Evolutionary conservation across 2,113 vertebrate species (phyloP).

Genomic region (Cottus gobio): DNA sequence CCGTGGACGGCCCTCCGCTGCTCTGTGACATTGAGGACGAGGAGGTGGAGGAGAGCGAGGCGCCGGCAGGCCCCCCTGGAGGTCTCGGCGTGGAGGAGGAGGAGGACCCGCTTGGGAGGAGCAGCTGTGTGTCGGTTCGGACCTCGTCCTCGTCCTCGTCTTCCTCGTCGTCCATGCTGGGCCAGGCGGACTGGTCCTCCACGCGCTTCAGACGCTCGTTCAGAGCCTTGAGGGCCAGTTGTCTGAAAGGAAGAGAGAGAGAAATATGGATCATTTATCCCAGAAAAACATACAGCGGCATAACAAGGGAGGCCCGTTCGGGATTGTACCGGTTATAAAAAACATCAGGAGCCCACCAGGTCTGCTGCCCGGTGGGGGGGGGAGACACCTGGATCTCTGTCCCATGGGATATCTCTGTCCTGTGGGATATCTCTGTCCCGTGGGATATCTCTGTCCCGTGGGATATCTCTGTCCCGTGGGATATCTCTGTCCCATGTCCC

Average conservation of each 20-base stretch:
- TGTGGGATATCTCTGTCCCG: too few species aligned
- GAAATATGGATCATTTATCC: background rate
- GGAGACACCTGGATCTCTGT: too few species aligned
- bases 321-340: too few species aligned
- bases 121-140: slow-evolving; percentile 80
- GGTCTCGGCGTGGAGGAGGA: slow-evolving; percentile 61
- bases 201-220: slow-evolving; percentile 96
- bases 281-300: background rate
- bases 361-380: too few species aligned
- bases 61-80: slow-evolving; percentile 55
- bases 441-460: too few species aligned
- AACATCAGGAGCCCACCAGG: too few species aligned
- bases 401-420: too few species aligned
- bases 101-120: slow-evolving; percentile 74
- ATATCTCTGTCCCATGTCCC: too few species aligned
- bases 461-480: too few species aligned
- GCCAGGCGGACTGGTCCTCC: slow-evolving; percentile 96
- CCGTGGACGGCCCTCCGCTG: slow-evolving; percentile 58
- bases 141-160: slow-evolving; percentile 89
- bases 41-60: slow-evolving; percentile 66
- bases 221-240: slow-evolving; percentile 95
- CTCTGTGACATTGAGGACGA: slow-evolving; percentile 58
- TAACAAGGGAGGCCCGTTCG: background rate
- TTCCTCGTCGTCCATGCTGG: slow-evolving; percentile 98
- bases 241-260: slow-evolving; percentile 78